phyloP scores from a whole-genome alignment of 2,113 vertebrate species.

The Poeciliopsis turrubarensis region DNA sequence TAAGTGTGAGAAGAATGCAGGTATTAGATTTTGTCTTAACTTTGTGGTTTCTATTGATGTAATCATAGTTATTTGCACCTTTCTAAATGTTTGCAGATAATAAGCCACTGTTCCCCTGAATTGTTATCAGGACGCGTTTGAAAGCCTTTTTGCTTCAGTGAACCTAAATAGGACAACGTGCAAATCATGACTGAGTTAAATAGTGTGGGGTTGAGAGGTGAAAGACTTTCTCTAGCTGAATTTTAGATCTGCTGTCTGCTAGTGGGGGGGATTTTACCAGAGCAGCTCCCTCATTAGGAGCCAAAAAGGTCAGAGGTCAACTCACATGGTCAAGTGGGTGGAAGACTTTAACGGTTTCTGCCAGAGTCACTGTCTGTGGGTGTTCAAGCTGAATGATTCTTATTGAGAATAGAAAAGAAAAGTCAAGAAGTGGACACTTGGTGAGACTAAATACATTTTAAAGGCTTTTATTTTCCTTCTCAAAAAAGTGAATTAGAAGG shows the following conservation, averaged over 20 bases:
- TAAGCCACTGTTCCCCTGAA: not conserved
- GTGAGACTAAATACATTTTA: not conserved
- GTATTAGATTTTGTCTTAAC: not conserved
- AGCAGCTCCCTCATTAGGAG: constrained; percentile 42
- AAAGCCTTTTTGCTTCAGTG: not conserved
- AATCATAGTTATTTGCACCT: not conserved
- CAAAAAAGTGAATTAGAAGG: not conserved
- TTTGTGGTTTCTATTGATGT: not conserved
- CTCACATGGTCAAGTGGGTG: constrained; percentile 63
- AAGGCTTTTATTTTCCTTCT: not conserved
- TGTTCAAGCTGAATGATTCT: not conserved
- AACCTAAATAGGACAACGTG: constrained; percentile 18
- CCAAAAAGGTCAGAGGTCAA: constrained; percentile 53
- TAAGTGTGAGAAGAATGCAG: constrained; percentile 7
- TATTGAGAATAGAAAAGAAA: not conserved
- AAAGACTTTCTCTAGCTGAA: constrained; percentile 10
- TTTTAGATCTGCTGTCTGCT: constrained; percentile 32
- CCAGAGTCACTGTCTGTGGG: not conserved
- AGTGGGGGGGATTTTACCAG: constrained; percentile 6
- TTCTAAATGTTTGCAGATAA: not conserved
- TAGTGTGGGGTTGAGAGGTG: constrained; percentile 9
- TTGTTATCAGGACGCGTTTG: not conserved
- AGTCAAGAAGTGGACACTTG: not conserved
- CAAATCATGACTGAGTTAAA: constrained; percentile 6
- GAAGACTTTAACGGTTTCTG: constrained; percentile 14